A percentile compares a stretch with the other conserved stretches of the same genome.
phyloP scores from a whole-genome alignment of 2,113 vertebrate species.

The Columba livia region DNA sequence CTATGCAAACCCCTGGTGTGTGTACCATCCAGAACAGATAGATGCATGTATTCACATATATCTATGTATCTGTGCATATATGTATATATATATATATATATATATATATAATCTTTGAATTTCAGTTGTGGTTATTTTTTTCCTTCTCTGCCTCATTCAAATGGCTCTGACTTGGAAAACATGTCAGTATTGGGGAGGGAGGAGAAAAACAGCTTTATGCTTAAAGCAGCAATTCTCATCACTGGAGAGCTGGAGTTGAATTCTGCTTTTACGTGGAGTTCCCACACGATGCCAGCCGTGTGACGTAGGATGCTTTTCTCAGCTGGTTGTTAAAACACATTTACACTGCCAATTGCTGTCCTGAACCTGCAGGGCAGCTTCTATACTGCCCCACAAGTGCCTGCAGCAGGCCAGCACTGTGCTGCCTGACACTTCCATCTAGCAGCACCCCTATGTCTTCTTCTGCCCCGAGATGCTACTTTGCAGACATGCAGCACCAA shows the following conservation, averaged over 20 bases:
- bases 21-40: neutral
- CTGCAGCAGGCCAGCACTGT: neutral
- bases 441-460: neutral
- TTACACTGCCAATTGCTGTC: neutral
- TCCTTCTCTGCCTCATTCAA: neutral
- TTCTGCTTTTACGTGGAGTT: neutral
- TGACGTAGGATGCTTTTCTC: neutral
- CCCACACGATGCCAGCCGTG: neutral
- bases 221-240: neutral
- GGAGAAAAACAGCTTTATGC: neutral
- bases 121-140: neutral
- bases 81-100: neutral
- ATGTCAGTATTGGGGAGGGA: neutral
- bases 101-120: no score
- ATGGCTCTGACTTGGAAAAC: neutral
- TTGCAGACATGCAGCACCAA: neutral
- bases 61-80: neutral
- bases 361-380: neutral
- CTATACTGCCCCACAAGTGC: neutral
- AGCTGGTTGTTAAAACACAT: neutral
- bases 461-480: neutral
- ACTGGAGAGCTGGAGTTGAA: neutral
- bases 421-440: neutral
- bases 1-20: neutral
- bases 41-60: neutral